A percentile compares a stretch with the other conserved stretches of the same genome.
Evolutionary conservation across 2,797 vertebrate species (phyloP).

Genomic region (Myripristis murdjan): DNA sequence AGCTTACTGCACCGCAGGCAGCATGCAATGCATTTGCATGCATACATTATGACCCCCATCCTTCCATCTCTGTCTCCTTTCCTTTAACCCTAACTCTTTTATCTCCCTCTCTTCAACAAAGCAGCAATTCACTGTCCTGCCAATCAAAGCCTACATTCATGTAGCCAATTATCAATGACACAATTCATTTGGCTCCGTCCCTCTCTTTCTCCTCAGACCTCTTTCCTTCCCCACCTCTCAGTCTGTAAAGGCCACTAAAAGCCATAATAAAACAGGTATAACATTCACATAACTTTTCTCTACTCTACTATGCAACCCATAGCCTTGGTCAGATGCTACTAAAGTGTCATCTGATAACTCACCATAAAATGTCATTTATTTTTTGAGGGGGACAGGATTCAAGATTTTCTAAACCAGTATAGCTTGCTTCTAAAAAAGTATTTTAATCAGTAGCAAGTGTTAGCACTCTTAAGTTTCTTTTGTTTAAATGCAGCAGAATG

Average conservation of each 20-base stretch:
- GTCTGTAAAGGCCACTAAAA: conserved; percentile 23
- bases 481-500: neutral
- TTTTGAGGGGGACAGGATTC: no score
- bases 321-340: neutral
- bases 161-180: conserved; percentile 75
- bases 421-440: neutral
- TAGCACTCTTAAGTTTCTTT: neutral
- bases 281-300: no score
- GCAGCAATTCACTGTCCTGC: conserved; percentile 67
- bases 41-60: conserved; percentile 47
- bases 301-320: neutral
- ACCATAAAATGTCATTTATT: no score
- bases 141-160: conserved; percentile 82
- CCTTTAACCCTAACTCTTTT: conserved; percentile 59
- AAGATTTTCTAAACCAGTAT: no score
- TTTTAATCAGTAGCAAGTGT: neutral
- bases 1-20: conserved; percentile 34
- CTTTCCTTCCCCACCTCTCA: conserved; percentile 45
- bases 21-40: conserved; percentile 41
- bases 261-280: neutral
- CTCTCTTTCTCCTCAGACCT: conserved; percentile 37
- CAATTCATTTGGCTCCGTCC: conserved; percentile 70
- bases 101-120: conserved; percentile 72
- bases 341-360: neutral
- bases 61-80: conserved; percentile 53